Percentiles rank a stretch among this genome's conserved stretches.
These are phyloP conservation scores for Nansenia antarctica DNA, from an alignment of 2,113 vertebrate genomes.

Conservation along the genomic window DNA sequence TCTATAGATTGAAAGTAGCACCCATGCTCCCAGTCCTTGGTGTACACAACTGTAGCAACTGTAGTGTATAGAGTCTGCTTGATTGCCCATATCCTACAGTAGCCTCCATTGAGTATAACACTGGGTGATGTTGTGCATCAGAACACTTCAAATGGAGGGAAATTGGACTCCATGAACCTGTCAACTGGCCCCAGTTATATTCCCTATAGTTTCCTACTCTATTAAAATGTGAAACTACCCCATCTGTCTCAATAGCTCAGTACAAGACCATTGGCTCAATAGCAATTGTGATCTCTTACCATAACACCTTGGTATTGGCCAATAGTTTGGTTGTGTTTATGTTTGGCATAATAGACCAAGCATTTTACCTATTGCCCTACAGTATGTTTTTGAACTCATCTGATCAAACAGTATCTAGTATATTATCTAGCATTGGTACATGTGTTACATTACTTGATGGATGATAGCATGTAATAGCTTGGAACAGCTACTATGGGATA, in stretches of 20 bases:
- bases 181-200: slow-evolving; percentile 4
- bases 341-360: neutral
- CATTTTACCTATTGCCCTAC: neutral
- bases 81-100: neutral
- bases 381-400: neutral
- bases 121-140: slow-evolving; percentile 1
- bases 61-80: neutral
- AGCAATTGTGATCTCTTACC: neutral
- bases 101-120: neutral
- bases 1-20: neutral
- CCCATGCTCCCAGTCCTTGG: neutral
- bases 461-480: neutral
- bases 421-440: neutral
- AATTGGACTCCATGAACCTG: slow-evolving; percentile 14
- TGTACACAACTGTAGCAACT: neutral
- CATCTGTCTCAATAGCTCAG: slow-evolving; percentile 4
- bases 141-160: slow-evolving; percentile 12
- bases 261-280: neutral
- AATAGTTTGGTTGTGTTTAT: neutral
- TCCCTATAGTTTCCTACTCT: neutral
- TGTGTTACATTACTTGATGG: neutral
- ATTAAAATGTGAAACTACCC: slow-evolving; percentile 15
- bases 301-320: neutral
- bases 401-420: neutral
- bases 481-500: neutral